phyloP scores from a whole-genome alignment of 2,888 invertebrate species.

The Antitype chi region DNA sequence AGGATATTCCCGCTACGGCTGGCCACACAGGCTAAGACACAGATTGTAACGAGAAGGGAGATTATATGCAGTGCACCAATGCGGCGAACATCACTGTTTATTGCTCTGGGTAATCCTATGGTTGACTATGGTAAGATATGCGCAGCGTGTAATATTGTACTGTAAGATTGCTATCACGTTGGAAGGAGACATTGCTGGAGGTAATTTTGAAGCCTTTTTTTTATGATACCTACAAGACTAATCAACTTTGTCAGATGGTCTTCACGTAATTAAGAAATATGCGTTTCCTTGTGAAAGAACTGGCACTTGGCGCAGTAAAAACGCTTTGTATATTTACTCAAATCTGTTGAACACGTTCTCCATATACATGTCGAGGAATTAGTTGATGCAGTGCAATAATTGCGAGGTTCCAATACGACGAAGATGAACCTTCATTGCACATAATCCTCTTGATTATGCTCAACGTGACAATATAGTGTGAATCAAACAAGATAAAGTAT shows the following conservation, averaged over 20 bases:
- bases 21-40: conserved; percentile 46
- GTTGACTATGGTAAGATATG: conserved; percentile 24
- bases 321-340: not conserved
- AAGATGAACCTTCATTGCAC: not conserved
- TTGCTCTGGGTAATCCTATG: conserved; percentile 48
- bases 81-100: conserved; percentile 54
- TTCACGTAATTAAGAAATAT: not conserved
- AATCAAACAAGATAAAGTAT: not conserved
- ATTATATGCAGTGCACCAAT: conserved; percentile 59
- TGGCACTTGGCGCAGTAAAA: not conserved
- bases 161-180: conserved; percentile 8
- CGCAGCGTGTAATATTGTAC: conserved; percentile 33
- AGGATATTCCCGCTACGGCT: conserved; percentile 28
- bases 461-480: not conserved
- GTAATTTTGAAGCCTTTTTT: not conserved
- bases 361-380: not conserved
- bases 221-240: not conserved
- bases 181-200: not conserved
- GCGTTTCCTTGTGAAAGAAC: not conserved
- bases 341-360: not conserved
- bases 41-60: conserved; percentile 49
- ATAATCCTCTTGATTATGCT: not conserved
- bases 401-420: not conserved
- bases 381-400: not conserved
- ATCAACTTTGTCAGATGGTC: not conserved